A percentile compares a stretch with the other conserved stretches of the same genome.
Conservation (phyloP, 92 coral and sea anemone genomes). For the Epizoanthus rinbou region DNA sequence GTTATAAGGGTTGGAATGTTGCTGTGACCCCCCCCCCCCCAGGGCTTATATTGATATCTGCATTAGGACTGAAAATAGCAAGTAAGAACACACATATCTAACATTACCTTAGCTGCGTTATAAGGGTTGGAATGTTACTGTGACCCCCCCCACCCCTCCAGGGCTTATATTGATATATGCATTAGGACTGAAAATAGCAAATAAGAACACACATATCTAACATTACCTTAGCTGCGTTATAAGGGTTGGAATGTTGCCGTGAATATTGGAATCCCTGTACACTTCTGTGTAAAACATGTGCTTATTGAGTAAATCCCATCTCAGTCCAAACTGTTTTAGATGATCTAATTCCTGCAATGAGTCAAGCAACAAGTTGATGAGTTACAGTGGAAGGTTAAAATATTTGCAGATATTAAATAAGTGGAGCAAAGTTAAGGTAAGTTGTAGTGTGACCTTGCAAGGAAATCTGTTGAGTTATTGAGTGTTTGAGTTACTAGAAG, state of each 20-base stretch:
- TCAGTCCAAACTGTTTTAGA: slow-evolving; percentile 64
- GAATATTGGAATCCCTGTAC: slow-evolving; percentile 68
- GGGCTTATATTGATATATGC: no score
- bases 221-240: slow-evolving; percentile 64
- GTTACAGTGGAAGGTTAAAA: no score
- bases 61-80: no score
- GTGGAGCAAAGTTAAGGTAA: no score
- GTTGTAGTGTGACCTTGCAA: no score
- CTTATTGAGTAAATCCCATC: slow-evolving; percentile 78
- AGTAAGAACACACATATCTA: no score
- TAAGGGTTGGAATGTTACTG: slow-evolving; percentile 53
- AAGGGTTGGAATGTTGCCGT: slow-evolving; percentile 55
- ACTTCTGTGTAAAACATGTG: slow-evolving; percentile 74
- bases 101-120: slow-evolving; percentile 63
- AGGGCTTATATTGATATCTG: no score
- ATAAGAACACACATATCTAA: no score
- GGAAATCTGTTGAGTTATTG: no score
- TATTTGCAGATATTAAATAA: no score
- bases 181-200: no score
- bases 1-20: slow-evolving; percentile 58
- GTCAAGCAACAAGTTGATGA: not conserved
- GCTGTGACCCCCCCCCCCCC: not conserved
- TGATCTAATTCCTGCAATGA: slow-evolving; percentile 68
- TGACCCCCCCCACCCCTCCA: not conserved
- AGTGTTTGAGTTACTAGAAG: no score